Base-by-base conservation (phyloP, 92 coral and sea anemone species). In the Phymanthus crucifer region DNA sequence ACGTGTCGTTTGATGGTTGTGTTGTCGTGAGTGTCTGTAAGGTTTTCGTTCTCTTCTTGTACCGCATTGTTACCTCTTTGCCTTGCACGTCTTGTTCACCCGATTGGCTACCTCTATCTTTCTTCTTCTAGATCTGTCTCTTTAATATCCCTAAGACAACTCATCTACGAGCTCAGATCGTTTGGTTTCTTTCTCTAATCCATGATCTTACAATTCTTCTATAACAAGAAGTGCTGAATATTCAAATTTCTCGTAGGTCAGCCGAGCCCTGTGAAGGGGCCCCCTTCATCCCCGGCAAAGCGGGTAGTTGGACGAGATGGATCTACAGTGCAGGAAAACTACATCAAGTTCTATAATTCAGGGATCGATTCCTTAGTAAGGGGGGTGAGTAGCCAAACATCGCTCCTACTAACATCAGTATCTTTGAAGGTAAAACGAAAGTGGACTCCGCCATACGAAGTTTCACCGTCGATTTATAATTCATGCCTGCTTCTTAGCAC, bases 191-290 rank as follows among this genome's bases (percentile, higher is more conserved):
- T 67, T 58, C 58, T 83, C 27, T 32, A n/a, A 36, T 32, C 36
- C 32, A 16, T 26, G 45, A 71, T 65, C 64, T 78, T 32, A 27
- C 85, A 79, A 76, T 81, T 80, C 77, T 86, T 74, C 83, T 68
- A 86, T 85, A 83, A 50, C 74, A 77, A 86, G 88, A 68, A 85
- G 72, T 80, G 64, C 84, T 92, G 90, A 90, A 80, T 90, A 92
- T 90, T 92, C 92, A 87, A 92, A 86, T 92, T 80, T 66, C 71
- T 58, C 50, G 46, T 82, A 93, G 97, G 97, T 90, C 97, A 93
- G 52, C 90, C 97, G 58, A 93, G 97, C 86, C 97, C 97, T 35
- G 89, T 87, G 80, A 93, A 93, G 83, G 88, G 89, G 71, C 81
- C 75, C 85, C 83, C 91, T 35, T 80, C 90, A 14, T 84, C 97